Base-by-base conservation (phyloP, 1,140 invertebrate species). In the Steinernema khuongi region DNA sequence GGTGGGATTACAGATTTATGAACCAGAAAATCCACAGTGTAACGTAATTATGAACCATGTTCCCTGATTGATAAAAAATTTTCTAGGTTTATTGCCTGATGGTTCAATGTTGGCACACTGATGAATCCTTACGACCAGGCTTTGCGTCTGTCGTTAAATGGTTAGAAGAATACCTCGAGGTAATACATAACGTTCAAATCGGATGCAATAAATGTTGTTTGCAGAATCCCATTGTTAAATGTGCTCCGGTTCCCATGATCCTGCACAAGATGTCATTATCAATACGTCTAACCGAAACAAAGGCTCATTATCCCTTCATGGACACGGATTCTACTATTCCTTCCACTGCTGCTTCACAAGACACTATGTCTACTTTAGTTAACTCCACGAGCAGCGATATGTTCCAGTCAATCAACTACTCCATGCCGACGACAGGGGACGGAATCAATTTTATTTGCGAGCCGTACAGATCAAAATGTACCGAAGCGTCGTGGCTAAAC, bases 401-500 rank as follows among this genome's bases (percentile, higher is more conserved):
- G 50, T 60, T 60, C 50, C 50, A 60, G 22, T 60, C 50, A 11
- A 60, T 60, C 50, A 60, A 60, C 50, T 60, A 60, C 50, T 11
- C 50, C 4, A 60, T 60, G 50, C 50, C 50, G 11, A 60, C 50
- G 50, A 60, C 7, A 17, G 50, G 50, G 2, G 22, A 60, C 22
- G 50, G 50, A 11, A 26, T 60, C 50, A 60, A 60, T 22, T 60
- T 17, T 22, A 60, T 60, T 4, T 60, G 50, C 22, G 50, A 60
- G 22, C 50, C 50, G 11, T 60, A 60, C 50, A 7, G 50, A 14
- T 60, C 50, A 11, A 60, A 60, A 22, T 60, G 50, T 22, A 7
- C 11, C 50, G 50, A 60, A 22, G 50, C 50, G 22, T n/a, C 11
- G 11, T 26, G 50, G 11, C 50, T 60, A 4, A 60, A 4, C 26